phyloP scores from a whole-genome alignment of 1,140 invertebrate genomes.

The Cydia fagiglandana region DNA sequence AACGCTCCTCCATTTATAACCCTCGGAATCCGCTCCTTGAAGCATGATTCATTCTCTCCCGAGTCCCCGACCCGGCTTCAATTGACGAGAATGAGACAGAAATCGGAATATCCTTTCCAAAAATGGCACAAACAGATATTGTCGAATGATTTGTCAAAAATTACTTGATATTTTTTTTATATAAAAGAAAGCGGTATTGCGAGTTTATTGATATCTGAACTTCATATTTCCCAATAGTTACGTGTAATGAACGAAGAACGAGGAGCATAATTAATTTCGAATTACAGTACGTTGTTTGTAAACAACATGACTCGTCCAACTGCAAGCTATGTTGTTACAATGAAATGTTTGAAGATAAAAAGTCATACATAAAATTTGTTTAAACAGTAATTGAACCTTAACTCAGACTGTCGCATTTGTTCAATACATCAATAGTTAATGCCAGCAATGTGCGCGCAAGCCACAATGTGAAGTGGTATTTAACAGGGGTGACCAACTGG shows the following conservation, averaged over 20 bases:
- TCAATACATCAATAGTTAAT: constrained; percentile 58
- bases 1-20: constrained; percentile 73
- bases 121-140: background rate
- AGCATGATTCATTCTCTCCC: constrained; percentile 74
- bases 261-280: background rate
- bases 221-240: background rate
- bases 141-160: background rate
- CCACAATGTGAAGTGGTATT: constrained; percentile 75
- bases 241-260: background rate
- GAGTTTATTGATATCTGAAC: background rate
- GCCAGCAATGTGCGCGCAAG: constrained; percentile 69
- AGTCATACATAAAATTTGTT: constrained; percentile 27
- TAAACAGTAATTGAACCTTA: constrained; percentile 38
- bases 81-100: constrained; percentile 66
- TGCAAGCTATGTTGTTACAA: constrained; percentile 1
- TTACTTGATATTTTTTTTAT: too few relatives aligned
- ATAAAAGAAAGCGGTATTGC: background rate
- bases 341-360: background rate
- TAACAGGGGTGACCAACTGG: constrained; percentile 78
- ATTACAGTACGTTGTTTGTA: constrained; percentile 14
- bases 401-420: constrained; percentile 39
- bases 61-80: constrained; percentile 51
- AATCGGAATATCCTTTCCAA: constrained; percentile 39
- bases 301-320: constrained; percentile 13
- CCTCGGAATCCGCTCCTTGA: constrained; percentile 76